Conservation (phyloP, 2,113 vertebrate species). For the Sphaerodactylus townsendi region DNA sequence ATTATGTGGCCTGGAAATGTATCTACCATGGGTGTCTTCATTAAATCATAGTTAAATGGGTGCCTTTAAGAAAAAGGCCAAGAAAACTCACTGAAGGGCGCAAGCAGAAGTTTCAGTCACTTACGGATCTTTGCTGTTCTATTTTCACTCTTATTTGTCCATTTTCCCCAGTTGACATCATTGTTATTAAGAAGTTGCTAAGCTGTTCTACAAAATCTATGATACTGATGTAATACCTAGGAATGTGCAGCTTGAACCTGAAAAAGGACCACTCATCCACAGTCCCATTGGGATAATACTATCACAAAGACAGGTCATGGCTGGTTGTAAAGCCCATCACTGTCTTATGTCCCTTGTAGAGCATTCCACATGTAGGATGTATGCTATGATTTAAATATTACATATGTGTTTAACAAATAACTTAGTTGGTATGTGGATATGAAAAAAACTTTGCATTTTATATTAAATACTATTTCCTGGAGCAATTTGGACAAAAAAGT, state of each 20-base stretch:
- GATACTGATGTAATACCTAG: not conserved
- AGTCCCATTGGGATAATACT: not conserved
- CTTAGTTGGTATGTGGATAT: slow-evolving; percentile 60
- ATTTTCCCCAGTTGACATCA: not conserved
- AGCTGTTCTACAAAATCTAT: slow-evolving; percentile 28
- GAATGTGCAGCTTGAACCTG: slow-evolving; percentile 4
- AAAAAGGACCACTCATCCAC: slow-evolving; percentile 5
- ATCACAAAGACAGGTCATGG: slow-evolving; percentile 6
- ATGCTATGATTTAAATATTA: slow-evolving; percentile 63
- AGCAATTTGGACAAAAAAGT: slow-evolving; percentile 39
- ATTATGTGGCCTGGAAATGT: not conserved
- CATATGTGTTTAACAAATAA: slow-evolving; percentile 66
- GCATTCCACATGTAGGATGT: slow-evolving; percentile 40
- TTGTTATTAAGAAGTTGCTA: not conserved
- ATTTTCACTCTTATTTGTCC: not conserved
- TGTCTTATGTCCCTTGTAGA: slow-evolving; percentile 21
- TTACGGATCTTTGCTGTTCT: rapidly evolving
- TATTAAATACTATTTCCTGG: slow-evolving; percentile 65
- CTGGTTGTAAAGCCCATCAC: not conserved
- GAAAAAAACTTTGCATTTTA: slow-evolving; percentile 33
- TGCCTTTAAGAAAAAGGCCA: not conserved
- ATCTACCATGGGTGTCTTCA: not conserved
- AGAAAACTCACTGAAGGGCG: not conserved
- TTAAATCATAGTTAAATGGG: not conserved
- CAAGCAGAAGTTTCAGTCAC: slow-evolving; percentile 1